These are phyloP conservation scores for Pseudomugil gertrudae DNA, from an alignment of 2,797 vertebrate species.

Conservation along the genomic window DNA sequence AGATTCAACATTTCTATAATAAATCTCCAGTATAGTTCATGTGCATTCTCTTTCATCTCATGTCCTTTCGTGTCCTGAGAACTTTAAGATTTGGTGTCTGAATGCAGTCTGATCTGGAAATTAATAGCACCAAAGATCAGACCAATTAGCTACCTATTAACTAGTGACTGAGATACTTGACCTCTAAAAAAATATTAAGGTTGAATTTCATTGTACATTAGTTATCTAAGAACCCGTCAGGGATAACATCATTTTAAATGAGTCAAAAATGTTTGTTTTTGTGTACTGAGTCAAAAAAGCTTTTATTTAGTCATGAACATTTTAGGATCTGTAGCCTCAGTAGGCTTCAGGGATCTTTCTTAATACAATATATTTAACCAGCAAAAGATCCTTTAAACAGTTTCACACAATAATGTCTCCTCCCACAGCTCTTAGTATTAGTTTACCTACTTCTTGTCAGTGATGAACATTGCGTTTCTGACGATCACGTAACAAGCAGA, in stretches of 20 bases:
- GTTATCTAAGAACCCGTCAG: constrained; percentile 2
- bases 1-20: too few relatives aligned
- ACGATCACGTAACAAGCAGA: constrained; percentile 53
- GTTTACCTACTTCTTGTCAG: constrained; percentile 36
- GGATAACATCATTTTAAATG: not conserved
- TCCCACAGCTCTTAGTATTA: constrained; percentile 17
- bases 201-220: constrained; percentile 42
- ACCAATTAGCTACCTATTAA: constrained; percentile 30
- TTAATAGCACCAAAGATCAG: constrained; percentile 27
- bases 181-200: constrained; percentile 34
- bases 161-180: constrained; percentile 46
- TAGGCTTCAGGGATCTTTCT: not conserved
- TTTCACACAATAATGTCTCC: constrained; percentile 35
- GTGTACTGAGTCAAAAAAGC: too few relatives aligned
- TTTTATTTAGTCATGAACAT: not conserved
- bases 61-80: constrained; percentile 10
- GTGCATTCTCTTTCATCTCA: not conserved
- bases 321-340: not conserved
- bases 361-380: not conserved
- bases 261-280: not conserved
- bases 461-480: constrained; percentile 47
- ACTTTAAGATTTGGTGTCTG: constrained; percentile 18
- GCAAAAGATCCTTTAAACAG: constrained; percentile 7
- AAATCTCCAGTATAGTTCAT: not conserved
- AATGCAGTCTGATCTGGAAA: constrained; percentile 34